Conservation (phyloP, 2,888 invertebrate species). For the Hymenopus coronatus region DNA sequence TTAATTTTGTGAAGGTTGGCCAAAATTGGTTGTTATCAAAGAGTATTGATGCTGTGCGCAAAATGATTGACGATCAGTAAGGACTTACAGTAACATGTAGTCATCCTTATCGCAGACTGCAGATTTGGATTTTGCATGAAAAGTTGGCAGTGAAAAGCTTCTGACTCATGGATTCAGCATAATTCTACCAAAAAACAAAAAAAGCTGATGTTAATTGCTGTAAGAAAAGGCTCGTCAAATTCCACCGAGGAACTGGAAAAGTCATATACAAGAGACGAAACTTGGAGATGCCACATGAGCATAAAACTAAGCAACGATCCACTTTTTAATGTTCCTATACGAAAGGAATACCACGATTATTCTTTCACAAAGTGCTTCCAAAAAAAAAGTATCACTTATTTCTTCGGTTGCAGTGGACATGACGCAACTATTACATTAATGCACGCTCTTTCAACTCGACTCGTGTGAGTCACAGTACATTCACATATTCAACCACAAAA, state of each 20-base stretch:
- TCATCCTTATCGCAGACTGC: conserved; percentile 25
- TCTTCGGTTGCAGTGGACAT: background rate
- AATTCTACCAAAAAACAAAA: background rate
- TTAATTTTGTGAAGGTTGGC: conserved; percentile 33
- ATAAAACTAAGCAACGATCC: background rate
- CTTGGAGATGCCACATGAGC: background rate
- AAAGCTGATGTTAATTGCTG: background rate
- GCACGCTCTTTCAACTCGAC: too few relatives aligned
- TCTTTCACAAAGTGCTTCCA: background rate
- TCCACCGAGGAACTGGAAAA: background rate
- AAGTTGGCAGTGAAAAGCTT: background rate
- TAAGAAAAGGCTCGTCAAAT: background rate
- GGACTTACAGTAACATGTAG: conserved; percentile 38
- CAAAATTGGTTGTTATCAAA: conserved; percentile 36
- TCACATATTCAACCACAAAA: too few relatives aligned
- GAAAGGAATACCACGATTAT: background rate
- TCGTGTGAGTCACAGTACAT: too few relatives aligned
- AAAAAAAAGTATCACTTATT: background rate
- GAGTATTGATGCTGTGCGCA: conserved; percentile 39
- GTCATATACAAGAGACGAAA: background rate
- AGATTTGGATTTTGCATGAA: background rate
- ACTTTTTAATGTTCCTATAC: background rate
- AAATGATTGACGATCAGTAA: conserved; percentile 39
- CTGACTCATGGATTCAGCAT: background rate
- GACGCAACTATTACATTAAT: background rate